Evolutionary conservation across 2,797 vertebrate species (phyloP), one percentile per base, ranked within the genome.

Genomic region (Orestias chungarensis): DNA sequence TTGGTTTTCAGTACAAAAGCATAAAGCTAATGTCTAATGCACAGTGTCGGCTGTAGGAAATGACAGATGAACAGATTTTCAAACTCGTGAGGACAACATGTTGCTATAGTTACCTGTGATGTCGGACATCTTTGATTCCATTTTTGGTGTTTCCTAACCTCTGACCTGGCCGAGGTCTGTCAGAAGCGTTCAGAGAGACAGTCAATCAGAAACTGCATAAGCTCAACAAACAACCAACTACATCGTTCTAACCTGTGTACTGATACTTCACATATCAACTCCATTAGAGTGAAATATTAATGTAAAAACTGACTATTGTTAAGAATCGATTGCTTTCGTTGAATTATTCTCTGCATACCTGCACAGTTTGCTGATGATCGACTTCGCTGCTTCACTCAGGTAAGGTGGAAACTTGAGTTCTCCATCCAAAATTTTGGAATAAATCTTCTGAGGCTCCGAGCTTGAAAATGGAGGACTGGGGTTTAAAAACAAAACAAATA

Each of bases 121-220:
- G 84, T 43, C 95, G 91, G 40, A 96, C 88, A 49, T 95, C 94
- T 81, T 92, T 94, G 74, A 96, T 95, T 62, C 95, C 95, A 1
- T 94, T 95, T 87, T 94, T 95, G 31, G 94, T 95, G 84, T 96
- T 96, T 75, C 94, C 95, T 79, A 95, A 88, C 77, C 94, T 92
- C 83, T 95, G 95, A 61, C 96, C 95, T 0, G 95, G 95, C 6
- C 95, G 92, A 46, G 92, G 92, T 83, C 95, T 96, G 50, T 6
- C 69, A 68, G 62, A 0, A 31, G 33, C 23, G 20, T 42, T 44
- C 42, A 64, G n/a, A 75, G 5, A 33, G 31, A 33, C 44, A 1
- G 42, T 70, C 47, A 1, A 29, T 29, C 40, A 64, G 40, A 47
- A 35, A 23, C 20, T 20, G 27, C 3, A 44, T 3, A 1, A 55